These are phyloP conservation scores for Chionomys nivalis DNA, from an alignment of 2,113 vertebrate species.

Conservation along the genomic window DNA sequence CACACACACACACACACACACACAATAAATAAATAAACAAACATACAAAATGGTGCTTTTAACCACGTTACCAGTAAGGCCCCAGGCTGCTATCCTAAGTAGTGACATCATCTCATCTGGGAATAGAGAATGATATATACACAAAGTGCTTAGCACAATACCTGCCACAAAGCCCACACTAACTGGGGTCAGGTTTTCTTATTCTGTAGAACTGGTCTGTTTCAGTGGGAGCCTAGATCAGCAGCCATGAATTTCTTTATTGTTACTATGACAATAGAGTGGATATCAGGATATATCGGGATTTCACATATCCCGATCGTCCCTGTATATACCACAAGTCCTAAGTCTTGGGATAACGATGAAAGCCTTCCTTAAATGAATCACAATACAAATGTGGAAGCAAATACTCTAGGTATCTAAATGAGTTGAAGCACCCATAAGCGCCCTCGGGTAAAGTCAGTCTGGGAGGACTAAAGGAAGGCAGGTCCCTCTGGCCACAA, in stretches of 20 bases:
- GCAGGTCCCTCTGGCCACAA: neutral
- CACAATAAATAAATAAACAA: too few relatives aligned
- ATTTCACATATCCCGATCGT: neutral
- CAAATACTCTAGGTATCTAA: neutral
- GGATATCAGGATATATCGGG: neutral
- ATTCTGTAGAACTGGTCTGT: neutral
- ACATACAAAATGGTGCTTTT: neutral
- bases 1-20: neutral
- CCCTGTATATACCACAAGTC: neutral
- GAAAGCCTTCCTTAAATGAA: neutral
- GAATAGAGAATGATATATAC: neutral
- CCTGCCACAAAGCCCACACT: neutral
- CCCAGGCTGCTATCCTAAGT: neutral
- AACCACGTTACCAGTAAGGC: neutral
- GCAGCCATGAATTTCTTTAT: neutral
- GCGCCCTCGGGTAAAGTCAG: too few relatives aligned
- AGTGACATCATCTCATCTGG: too few relatives aligned
- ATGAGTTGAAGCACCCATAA: neutral
- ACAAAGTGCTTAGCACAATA: neutral
- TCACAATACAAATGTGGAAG: fast-evolving
- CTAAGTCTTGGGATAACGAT: neutral
- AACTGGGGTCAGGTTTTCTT: neutral
- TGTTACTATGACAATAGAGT: neutral
- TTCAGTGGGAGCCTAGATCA: neutral
- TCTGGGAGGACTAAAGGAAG: neutral